A percentile compares a stretch with the other conserved stretches of the same genome.
Conservation (phyloP, 2,888 invertebrate genomes). For the Folsomia candida region DNA sequence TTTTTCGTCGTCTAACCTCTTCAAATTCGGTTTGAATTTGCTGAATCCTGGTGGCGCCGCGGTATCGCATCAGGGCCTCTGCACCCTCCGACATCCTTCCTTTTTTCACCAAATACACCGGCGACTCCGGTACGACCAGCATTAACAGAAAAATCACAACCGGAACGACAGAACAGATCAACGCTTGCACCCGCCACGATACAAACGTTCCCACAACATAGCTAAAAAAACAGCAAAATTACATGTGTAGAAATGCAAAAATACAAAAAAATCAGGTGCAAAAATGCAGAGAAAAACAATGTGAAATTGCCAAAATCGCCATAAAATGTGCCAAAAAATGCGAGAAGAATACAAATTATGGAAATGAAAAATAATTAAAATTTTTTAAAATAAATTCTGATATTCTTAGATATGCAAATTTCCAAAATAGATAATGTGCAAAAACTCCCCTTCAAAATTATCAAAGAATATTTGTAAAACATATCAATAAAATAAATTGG, state of each 20-base stretch:
- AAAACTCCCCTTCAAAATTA: too few species aligned
- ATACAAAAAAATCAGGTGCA: too few species aligned
- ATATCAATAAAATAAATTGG: background rate
- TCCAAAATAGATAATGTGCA: too few species aligned
- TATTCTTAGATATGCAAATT: too few species aligned
- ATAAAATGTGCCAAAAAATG: too few species aligned
- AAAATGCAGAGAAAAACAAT: background rate
- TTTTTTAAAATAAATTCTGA: too few species aligned
- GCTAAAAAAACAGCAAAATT: too few species aligned
- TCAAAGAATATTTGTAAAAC: too few species aligned
- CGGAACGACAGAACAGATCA: constrained; percentile 63
- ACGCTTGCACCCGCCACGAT: constrained; percentile 27
- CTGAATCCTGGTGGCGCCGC: constrained; percentile 10
- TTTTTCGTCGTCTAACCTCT: too few species aligned
- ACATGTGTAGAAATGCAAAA: constrained; percentile 4
- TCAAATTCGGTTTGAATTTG: constrained; percentile 19
- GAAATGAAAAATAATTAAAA: too few species aligned
- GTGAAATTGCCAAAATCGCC: background rate
- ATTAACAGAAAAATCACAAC: constrained; percentile 69
- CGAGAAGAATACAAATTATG: too few species aligned
- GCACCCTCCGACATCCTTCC: constrained; percentile 14
- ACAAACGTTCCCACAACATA: constrained; percentile 28
- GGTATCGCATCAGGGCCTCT: constrained; percentile 18
- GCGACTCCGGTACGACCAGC: constrained; percentile 74
- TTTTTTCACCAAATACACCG: constrained; percentile 65